Percentiles rank a stretch among this genome's conserved stretches.
phyloP scores from a whole-genome alignment of 2,113 vertebrate genomes.

The Stegostoma tigrinum region DNA sequence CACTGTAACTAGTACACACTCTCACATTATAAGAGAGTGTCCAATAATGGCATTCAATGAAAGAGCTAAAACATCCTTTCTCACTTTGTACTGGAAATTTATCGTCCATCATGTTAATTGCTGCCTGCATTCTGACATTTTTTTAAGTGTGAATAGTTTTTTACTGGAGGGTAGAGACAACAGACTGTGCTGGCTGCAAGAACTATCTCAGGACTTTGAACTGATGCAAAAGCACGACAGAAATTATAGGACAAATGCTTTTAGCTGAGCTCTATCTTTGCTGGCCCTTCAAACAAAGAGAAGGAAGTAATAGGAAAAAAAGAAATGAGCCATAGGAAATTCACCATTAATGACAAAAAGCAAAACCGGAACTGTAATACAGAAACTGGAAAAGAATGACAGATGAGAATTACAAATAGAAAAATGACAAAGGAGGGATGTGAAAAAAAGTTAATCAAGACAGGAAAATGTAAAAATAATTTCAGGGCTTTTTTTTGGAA shows the following conservation, averaged over 20 bases:
- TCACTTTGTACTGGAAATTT: neutral
- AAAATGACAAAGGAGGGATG: neutral
- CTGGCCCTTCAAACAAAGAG: neutral
- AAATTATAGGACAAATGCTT: neutral
- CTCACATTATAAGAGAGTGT: neutral
- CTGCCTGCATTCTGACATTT: neutral
- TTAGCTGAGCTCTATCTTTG: neutral
- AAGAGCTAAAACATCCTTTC: neutral
- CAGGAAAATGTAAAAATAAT: neutral
- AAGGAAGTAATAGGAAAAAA: neutral
- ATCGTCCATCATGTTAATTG: neutral
- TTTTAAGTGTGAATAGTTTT: neutral
- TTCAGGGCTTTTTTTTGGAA: neutral
- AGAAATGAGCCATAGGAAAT: neutral
- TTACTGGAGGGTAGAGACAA: neutral
- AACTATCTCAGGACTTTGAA: neutral
- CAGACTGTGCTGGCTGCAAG: neutral
- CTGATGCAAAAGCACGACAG: neutral
- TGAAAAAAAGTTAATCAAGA: neutral
- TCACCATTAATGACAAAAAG: neutral
- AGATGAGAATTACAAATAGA: neutral
- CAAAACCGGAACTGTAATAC: neutral
- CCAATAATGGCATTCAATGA: neutral
- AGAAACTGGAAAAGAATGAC: neutral
- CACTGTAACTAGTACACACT: neutral